Evolutionary conservation across 2,797 vertebrate genomes (phyloP).

Genomic region (Protonibea diacanthus): DNA sequence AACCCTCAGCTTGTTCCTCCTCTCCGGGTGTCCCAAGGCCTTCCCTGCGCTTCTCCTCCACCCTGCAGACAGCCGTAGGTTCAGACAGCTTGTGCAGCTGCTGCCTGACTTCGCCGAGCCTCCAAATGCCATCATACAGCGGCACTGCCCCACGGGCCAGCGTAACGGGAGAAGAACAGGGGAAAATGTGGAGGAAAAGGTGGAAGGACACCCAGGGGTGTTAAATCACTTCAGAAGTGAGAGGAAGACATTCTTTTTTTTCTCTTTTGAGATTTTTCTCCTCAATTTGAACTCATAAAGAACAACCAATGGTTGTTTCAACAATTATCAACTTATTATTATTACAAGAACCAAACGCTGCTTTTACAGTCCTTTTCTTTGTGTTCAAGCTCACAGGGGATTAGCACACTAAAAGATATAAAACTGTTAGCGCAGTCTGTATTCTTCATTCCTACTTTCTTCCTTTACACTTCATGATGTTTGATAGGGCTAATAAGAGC

Average conservation of each 20-base stretch:
- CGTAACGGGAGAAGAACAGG: slow-evolving; percentile 16
- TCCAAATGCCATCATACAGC: slow-evolving; percentile 56
- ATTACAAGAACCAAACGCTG: too few species aligned
- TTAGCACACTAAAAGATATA: too few species aligned
- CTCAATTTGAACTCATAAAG: too few species aligned
- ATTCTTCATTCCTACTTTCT: too few species aligned
- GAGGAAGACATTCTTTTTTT: not conserved
- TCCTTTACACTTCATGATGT: too few species aligned
- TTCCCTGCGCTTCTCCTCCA: slow-evolving; percentile 30
- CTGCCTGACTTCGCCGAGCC: slow-evolving; percentile 40
- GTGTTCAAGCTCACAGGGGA: too few species aligned
- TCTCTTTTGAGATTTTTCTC: too few species aligned
- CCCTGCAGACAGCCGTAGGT: slow-evolving; percentile 56
- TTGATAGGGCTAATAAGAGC: too few species aligned
- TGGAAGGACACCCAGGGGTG: slow-evolving; percentile 19
- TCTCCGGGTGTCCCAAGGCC: slow-evolving; percentile 61
- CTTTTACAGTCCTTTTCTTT: too few species aligned
- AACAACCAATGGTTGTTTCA: not conserved
- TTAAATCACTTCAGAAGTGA: slow-evolving; percentile 2
- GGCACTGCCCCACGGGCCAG: slow-evolving; percentile 63
- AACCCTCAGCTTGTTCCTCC: slow-evolving; percentile 62
- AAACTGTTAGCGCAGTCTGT: too few species aligned
- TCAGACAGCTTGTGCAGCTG: slow-evolving; percentile 57
- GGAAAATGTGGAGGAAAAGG: slow-evolving; percentile 31
- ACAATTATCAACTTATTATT: too few species aligned